Percentiles rank a stretch among this genome's conserved stretches.
These are phyloP conservation scores for Patella depressa DNA, from an alignment of 2,888 invertebrate genomes.

Conservation along the genomic window DNA sequence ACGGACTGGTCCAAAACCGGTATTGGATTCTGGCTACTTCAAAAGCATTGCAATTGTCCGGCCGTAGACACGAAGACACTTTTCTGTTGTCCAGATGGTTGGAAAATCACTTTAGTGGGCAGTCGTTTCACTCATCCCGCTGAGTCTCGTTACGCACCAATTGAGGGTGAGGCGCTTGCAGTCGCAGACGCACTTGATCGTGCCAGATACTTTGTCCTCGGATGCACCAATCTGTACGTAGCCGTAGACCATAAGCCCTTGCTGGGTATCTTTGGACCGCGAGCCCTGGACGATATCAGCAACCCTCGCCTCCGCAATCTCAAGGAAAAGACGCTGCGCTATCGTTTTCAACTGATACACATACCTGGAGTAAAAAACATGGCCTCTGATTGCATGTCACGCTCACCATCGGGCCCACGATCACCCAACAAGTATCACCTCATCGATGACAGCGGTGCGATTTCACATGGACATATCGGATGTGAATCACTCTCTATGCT, in stretches of 20 bases:
- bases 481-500: not conserved
- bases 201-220: constrained; percentile 28
- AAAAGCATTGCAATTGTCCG: constrained; percentile 2
- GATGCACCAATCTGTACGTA: constrained; percentile 33
- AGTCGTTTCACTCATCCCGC: constrained; percentile 14
- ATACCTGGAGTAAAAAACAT: too few relatives aligned
- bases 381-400: constrained; percentile 30
- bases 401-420: constrained; percentile 25
- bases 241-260: constrained; percentile 41
- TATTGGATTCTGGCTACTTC: constrained; percentile 36
- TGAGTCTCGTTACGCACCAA: constrained; percentile 30
- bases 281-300: constrained; percentile 32
- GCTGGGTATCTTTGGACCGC: constrained; percentile 29
- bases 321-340: constrained; percentile 45
- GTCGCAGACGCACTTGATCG: constrained; percentile 37
- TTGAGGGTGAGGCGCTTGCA: constrained; percentile 23
- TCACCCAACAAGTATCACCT: not conserved
- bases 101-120: constrained; percentile 4
- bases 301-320: constrained; percentile 44
- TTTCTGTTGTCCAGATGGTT: constrained; percentile 13
- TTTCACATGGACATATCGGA: not conserved
- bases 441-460: not conserved
- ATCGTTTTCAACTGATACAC: constrained; percentile 27
- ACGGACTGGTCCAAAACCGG: constrained; percentile 50
- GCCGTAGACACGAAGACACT: not conserved